Base-by-base conservation (phyloP, 2,113 vertebrate species). In the Calonectris borealis region DNA sequence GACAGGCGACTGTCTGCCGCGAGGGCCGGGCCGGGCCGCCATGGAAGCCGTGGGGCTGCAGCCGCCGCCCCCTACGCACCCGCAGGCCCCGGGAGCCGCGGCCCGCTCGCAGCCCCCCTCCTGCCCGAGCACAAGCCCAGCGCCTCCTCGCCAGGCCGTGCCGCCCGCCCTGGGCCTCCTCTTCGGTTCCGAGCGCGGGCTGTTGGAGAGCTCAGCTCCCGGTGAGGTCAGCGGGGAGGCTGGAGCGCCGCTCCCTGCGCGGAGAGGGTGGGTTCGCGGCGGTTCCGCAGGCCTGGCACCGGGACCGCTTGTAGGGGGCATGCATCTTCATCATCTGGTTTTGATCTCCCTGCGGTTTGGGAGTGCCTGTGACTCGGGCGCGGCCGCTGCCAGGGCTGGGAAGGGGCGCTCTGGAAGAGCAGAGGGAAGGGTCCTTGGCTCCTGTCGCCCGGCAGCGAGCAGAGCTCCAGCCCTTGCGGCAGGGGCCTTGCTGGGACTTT, bases 101-200 rank as follows among this genome's bases (percentile, higher is more conserved):
- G 8, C 3, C 42, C 2, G 52, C 31, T 31, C 12, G 13, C 20
- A 8, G 14, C 16, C 22, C 2, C 6, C 21, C 29, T 13, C 25
- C 38, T 54, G n/a, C 13, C 44, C 4, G 1, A 13, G 61, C 8
- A 5, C 12, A 3, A 29, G 26, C 6, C n/a, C 65, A 1, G 61
- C 2, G 5, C 27, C 31, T 26, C 21, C 4, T 5, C 6, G 13
- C 12, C 2, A 3, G 14, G 26, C 49, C 3, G 2, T 6, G 51
- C 11, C 7, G 27, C 44, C 46, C 20, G 2, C 11, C 32, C 11
- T 3, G 16, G 31, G 42, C 49, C 13, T 4, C 10, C 54, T 4
- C 38, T 3, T 1, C 9, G 14, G 58, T 3, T 12, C 49, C 3
- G 3, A 2, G 9, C 8, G 27, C 1, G 0, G 0, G 55, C 11